These are phyloP conservation scores for Zeuzera pyrina DNA, from an alignment of 2,888 invertebrate species.

Conservation along the genomic window DNA sequence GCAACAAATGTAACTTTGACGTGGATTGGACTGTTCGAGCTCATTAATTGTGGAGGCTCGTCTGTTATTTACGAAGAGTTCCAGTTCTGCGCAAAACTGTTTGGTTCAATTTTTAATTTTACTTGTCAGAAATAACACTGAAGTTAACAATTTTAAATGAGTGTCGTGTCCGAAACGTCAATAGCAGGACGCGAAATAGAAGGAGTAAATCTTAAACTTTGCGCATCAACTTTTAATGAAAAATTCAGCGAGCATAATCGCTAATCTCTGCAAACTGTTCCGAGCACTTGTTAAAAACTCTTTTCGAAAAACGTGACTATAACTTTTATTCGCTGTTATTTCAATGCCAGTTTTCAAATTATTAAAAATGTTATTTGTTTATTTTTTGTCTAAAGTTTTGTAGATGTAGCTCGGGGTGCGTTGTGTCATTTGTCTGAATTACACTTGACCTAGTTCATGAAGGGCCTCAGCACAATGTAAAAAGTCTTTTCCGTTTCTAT, in stretches of 20 bases:
- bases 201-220: constrained; percentile 7
- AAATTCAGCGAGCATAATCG: constrained; percentile 15
- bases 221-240: constrained; percentile 19
- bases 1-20: constrained; percentile 10
- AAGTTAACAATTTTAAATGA: no score
- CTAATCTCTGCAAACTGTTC: constrained; percentile 14
- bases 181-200: neutral
- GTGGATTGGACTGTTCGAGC: constrained; percentile 4
- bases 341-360: constrained; percentile 1
- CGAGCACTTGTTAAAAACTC: constrained; percentile 9
- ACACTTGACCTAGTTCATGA: constrained; percentile 22
- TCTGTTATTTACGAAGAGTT: no score
- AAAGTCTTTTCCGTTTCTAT: constrained; percentile 24
- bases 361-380: constrained; percentile 5
- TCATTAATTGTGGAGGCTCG: constrained; percentile 5
- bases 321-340: constrained; percentile 1
- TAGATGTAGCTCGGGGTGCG: constrained; percentile 8
- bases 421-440: constrained; percentile 17
- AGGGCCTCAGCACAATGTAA: constrained; percentile 23
- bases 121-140: no score
- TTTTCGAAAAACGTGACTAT: neutral
- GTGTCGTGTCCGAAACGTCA: neutral
- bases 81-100: no score
- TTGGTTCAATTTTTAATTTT: no score
- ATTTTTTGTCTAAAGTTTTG: constrained; percentile 13